Evolutionary conservation across 2,797 vertebrate species (phyloP).

Genomic region (Todus mexicanus): DNA sequence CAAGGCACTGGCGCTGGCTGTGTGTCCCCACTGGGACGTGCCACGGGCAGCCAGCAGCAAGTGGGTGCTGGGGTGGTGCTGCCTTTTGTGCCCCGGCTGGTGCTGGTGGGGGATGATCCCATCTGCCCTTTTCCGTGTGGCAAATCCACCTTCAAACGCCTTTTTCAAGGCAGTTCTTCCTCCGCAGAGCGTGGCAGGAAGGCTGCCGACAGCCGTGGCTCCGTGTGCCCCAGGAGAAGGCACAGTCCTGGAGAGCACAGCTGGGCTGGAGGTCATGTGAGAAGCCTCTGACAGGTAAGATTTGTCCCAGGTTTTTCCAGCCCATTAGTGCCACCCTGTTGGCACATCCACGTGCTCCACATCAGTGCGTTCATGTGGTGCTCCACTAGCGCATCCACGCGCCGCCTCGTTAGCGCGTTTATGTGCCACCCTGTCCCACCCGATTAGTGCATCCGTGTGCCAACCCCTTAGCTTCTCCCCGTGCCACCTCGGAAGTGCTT

Average conservation of each 20-base stretch:
- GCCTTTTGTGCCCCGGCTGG: not conserved
- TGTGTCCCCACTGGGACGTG: rapidly evolving
- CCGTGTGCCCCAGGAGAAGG: rapidly evolving
- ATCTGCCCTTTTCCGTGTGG: rapidly evolving
- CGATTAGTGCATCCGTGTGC: rapidly evolving
- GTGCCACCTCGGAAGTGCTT: rapidly evolving
- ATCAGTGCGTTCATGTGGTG: no score
- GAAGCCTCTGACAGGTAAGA: no score
- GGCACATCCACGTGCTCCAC: no score
- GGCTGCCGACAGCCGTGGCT: not conserved
- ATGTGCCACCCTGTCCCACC: rapidly evolving
- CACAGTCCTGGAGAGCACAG: not conserved
- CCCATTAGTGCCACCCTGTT: not conserved
- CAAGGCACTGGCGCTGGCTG: rapidly evolving
- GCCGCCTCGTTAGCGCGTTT: no score
- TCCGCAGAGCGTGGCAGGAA: rapidly evolving
- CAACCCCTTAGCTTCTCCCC: rapidly evolving
- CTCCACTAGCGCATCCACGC: rapidly evolving
- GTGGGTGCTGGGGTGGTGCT: not conserved
- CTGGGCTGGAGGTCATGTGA: not conserved
- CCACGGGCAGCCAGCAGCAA: rapidly evolving
- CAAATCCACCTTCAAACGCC: rapidly evolving
- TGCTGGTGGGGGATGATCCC: not conserved
- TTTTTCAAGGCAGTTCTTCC: not conserved
- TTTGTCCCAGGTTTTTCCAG: not conserved